phyloP scores from a whole-genome alignment of 1,140 invertebrate species.

The Proctacanthus coquilletti region DNA sequence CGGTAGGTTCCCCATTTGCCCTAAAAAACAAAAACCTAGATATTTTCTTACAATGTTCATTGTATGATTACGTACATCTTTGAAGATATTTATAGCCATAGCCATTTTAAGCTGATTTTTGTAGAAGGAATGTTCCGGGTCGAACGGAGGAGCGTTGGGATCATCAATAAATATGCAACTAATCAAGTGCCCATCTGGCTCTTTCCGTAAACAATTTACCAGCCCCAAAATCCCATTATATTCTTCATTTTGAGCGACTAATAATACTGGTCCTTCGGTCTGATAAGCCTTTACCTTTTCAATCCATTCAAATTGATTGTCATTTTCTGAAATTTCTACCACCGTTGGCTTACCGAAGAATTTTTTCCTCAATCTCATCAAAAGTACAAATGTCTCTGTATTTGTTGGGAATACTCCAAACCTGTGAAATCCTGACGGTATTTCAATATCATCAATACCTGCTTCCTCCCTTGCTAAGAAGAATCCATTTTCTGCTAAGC shows the following conservation, averaged over 20 bases:
- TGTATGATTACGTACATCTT: constrained; percentile 34
- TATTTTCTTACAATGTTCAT: not conserved
- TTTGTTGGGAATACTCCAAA: constrained; percentile 19
- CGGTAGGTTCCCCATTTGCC: constrained; percentile 70
- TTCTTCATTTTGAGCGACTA: constrained; percentile 43
- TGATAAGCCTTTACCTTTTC: constrained; percentile 34
- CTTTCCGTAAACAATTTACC: constrained; percentile 55
- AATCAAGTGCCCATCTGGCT: constrained; percentile 46
- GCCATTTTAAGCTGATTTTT: constrained; percentile 49
- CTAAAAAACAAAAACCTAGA: constrained; percentile 17
- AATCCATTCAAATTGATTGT: constrained; percentile 36
- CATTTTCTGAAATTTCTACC: constrained; percentile 18
- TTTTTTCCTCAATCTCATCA: constrained; percentile 21
- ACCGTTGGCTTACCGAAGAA: constrained; percentile 15
- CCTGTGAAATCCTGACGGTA: constrained; percentile 13
- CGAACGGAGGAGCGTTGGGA: constrained; percentile 44
- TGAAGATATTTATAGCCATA: constrained; percentile 66
- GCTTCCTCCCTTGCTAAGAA: constrained; percentile 31
- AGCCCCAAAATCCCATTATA: constrained; percentile 70
- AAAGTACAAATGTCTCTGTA: constrained; percentile 15
- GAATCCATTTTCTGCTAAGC: constrained; percentile 31
- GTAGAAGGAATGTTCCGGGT: constrained; percentile 45
- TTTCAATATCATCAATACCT: constrained; percentile 9
- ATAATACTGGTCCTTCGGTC: constrained; percentile 33
- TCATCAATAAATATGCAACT: constrained; percentile 49